A percentile compares a stretch with the other conserved stretches of the same genome.
Evolutionary conservation across 2,113 vertebrate genomes (phyloP).

Genomic region (Pachyramphus minor): DNA sequence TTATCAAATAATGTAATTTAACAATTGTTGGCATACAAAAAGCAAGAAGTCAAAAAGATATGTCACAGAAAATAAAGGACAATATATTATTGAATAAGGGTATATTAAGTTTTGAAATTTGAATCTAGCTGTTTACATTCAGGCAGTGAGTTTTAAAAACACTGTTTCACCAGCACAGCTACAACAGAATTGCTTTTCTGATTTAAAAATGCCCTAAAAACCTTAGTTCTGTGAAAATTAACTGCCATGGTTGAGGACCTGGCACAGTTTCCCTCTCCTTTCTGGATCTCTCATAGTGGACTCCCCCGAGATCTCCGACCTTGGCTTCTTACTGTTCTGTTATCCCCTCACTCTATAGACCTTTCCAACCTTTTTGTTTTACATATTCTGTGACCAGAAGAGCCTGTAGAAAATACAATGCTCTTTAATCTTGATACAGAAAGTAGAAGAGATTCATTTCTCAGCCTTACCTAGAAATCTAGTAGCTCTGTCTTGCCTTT

Average conservation of each 20-base stretch:
- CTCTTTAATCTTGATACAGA: background rate
- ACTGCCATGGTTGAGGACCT: background rate
- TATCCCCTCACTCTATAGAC: background rate
- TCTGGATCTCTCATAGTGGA: background rate
- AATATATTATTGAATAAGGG: constrained; percentile 8
- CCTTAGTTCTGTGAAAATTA: background rate
- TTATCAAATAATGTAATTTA: constrained; percentile 61
- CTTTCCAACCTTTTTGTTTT: background rate
- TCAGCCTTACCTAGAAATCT: background rate
- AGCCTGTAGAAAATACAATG: background rate
- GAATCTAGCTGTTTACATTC: background rate
- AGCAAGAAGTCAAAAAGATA: constrained; percentile 40
- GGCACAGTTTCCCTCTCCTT: background rate
- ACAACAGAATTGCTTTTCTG: background rate
- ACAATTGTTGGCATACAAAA: constrained; percentile 41
- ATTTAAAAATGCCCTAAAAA: background rate
- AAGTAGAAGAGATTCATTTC: background rate
- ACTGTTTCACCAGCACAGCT: background rate
- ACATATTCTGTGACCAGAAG: background rate
- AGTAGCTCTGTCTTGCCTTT: background rate
- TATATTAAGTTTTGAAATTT: constrained; percentile 12
- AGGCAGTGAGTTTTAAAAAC: background rate
- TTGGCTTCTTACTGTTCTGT: background rate
- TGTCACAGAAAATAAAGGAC: constrained; percentile 34
- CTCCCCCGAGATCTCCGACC: background rate